These are phyloP conservation scores for Diploptera punctata DNA, from an alignment of 2,888 invertebrate species.

Conservation along the genomic window DNA sequence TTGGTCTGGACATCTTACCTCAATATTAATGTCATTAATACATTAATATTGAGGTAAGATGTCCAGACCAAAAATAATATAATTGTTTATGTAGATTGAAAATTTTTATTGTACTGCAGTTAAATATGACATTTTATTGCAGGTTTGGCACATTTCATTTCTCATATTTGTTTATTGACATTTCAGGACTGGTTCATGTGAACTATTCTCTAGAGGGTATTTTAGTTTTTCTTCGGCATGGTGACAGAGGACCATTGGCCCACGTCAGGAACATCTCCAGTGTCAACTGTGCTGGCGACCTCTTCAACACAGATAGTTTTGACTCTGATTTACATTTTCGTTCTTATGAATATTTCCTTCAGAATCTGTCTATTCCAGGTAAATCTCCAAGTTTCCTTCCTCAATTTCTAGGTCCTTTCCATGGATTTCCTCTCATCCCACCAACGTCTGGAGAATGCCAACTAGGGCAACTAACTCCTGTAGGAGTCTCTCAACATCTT, in stretches of 20 bases:
- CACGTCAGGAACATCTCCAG: constrained; percentile 79
- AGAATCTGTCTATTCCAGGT: constrained; percentile 38
- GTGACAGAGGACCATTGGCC: constrained; percentile 87
- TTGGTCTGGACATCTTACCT: too few species aligned
- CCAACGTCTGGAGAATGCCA: constrained; percentile 71
- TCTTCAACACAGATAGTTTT: constrained; percentile 44
- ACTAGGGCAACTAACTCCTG: constrained; percentile 81
- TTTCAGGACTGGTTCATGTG: constrained; percentile 58
- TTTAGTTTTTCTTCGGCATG: constrained; percentile 82
- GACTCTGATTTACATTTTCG: constrained; percentile 40
- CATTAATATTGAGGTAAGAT: too few species aligned
- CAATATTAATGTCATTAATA: too few species aligned
- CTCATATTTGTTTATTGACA: too few species aligned
- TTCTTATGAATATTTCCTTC: constrained; percentile 41
- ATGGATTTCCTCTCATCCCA: constrained; percentile 82
- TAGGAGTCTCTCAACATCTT: constrained; percentile 76
- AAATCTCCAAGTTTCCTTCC: constrained; percentile 54
- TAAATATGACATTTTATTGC: too few species aligned
- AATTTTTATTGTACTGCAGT: too few species aligned
- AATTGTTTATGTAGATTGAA: too few species aligned
- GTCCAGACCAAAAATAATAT: too few species aligned
- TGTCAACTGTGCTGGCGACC: constrained; percentile 74
- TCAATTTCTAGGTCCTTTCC: constrained; percentile 79
- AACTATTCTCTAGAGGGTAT: constrained; percentile 73
- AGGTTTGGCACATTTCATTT: too few species aligned